Base-by-base conservation (phyloP, 2,113 vertebrate genomes). In the Symphodus melops region DNA sequence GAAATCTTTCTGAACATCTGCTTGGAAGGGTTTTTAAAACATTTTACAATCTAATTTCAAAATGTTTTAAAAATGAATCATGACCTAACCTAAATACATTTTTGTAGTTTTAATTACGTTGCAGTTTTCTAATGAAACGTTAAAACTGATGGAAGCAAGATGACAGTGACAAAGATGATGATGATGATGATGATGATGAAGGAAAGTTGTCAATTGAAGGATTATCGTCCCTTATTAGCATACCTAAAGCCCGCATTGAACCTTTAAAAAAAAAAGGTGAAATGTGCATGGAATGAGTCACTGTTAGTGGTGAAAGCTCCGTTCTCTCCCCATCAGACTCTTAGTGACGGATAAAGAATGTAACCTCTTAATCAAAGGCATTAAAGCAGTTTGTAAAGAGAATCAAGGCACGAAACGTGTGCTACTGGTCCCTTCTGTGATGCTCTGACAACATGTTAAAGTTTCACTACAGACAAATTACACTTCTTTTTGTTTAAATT, bases 211-310 rank as follows among this genome's bases (percentile, higher is more conserved):
- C 51, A 53, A 46, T 5, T 39, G 28, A 11, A 37, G 9, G 8
- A 65, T 54, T 8, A 19, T 39, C n/a, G 63, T 37, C 3, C 20
- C 19, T 42, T 20, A 52, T 46, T 21, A 17, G 0, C 42, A 25
- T 28, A 59, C 49, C 33, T 44, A 28, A 68, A 48, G 8, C 37
- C 23, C 3, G 60, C 17, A 63, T 13, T 20, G 13, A 64, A 3
- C 1, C 5, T 11, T 66, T 57, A 1, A 53, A 13, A 11, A 13
- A 11, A 33, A n/a, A 71, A 71, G 53, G n/a, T 83, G 68, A 88
- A 84, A 85, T 88, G 28, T 76, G 57, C 19, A 76, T 70, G 67
- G 57, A 77, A 68, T 28, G 19, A 73, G 28, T 58, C 9, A 51
- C 19, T 56, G 8, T 51, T 9, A 51, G 48, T 20, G 20, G 7